Evolutionary conservation across 2,113 vertebrate genomes (phyloP).

Genomic region (Eublepharis macularius): DNA sequence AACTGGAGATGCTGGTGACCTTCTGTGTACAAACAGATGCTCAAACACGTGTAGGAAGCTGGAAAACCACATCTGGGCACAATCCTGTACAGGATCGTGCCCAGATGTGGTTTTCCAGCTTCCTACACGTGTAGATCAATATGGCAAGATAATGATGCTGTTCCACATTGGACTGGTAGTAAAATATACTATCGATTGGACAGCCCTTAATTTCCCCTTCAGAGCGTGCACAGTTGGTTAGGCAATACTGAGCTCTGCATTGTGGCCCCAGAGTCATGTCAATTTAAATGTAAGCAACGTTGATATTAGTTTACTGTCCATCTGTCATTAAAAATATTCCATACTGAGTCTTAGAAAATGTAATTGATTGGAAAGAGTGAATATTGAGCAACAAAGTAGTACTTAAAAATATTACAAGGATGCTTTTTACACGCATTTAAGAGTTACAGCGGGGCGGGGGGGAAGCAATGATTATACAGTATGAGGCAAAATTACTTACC

Average conservation of each 20-base stretch:
- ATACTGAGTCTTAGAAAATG: background rate
- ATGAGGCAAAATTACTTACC: background rate
- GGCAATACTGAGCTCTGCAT: background rate
- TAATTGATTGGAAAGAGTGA: slow-evolving; percentile 11
- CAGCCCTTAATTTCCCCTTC: background rate
- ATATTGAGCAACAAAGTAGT: slow-evolving; percentile 26
- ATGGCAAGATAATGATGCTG: background rate
- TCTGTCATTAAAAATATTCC: slow-evolving; percentile 12
- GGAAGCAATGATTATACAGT: slow-evolving; percentile 31
- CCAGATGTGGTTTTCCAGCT: background rate
- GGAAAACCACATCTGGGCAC: too few relatives aligned
- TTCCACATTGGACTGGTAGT: background rate
- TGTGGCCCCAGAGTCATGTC: background rate
- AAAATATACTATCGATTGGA: background rate
- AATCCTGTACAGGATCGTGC: background rate
- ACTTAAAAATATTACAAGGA: slow-evolving; percentile 7
- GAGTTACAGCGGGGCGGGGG: background rate
- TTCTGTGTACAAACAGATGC: background rate
- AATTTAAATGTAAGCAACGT: slow-evolving; percentile 27
- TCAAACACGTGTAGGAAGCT: too few relatives aligned
- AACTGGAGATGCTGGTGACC: background rate
- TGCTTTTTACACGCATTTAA: slow-evolving; percentile 4
- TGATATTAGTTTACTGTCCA: slow-evolving; percentile 18
- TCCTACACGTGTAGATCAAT: background rate
- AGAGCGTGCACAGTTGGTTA: background rate